Evolutionary conservation across 2,888 invertebrate species (phyloP), one percentile per base, ranked within the genome.

Genomic region (Ectemnius lituratus): DNA sequence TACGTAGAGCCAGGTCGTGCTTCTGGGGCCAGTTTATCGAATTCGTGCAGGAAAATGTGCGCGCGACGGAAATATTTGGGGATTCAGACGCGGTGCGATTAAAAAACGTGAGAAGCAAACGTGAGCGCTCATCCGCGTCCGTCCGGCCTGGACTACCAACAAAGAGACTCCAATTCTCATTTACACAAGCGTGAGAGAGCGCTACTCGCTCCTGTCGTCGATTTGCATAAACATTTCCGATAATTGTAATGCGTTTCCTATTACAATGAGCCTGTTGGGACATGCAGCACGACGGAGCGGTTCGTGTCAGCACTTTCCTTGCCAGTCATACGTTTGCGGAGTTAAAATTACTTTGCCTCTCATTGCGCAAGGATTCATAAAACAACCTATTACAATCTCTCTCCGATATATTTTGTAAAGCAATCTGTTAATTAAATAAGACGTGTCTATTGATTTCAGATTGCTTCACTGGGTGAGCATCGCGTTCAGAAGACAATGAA

Each of bases 1-100:
- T 2, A 2, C 3, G 23, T 23, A 23, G 2, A 23, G 23, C 23
- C 23, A 23, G 23, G 3, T 23, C n/a, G 16, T 16, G 18, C 11
- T 6, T 37, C 37, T 52, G 52, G 1, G 5, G 16, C 8, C 28
- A 16, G 47, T 18, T 47, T 27, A 27, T 46, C 13, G 61, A 65
- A 52, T 72, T 59, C 37, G 60, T 46, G 1, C 46, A 14, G 62
- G 59, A 60, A 20, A n/a, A 18, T 14, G 23, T 23, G 8, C 11
- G 13, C 37, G 27, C 20, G 23, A 18, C 37, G 70, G 59, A 73
- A 67, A 28, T n/a, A 59, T 45, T 61, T 79, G 27, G 18, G 64
- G 45, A 70, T 56, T 58, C 56, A 37, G 5, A 52, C 37, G 47
- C n/a, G 63, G 16, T 52, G n/a, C 28, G 18, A 49, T 18, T 23